These are phyloP conservation scores for Noctua janthe DNA, from an alignment of 2,888 invertebrate genomes.

Conservation along the genomic window DNA sequence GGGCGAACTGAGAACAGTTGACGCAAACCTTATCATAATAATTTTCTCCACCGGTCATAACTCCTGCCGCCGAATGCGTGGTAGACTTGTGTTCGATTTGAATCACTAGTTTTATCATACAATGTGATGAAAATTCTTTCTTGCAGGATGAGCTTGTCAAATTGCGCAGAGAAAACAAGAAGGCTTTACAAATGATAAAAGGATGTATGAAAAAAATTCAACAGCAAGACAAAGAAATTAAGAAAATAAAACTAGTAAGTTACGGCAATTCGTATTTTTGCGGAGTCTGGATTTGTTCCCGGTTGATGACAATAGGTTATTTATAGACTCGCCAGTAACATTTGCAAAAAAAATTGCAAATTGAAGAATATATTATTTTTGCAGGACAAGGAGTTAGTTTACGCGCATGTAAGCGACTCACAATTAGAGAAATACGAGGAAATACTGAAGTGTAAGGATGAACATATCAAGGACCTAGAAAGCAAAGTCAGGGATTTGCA, in stretches of 20 bases:
- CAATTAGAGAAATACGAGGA: constrained; percentile 87
- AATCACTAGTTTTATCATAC: background rate
- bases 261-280: constrained; percentile 1
- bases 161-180: constrained; percentile 89
- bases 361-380: constrained; percentile 32
- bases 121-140: background rate
- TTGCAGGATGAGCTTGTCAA: constrained; percentile 86
- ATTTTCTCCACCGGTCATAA: background rate
- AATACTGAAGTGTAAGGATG: constrained; percentile 89
- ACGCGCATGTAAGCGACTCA: constrained; percentile 85
- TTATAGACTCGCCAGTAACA: background rate
- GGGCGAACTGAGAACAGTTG: background rate
- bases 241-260: constrained; percentile 85
- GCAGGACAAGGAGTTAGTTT: constrained; percentile 84
- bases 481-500: constrained; percentile 84
- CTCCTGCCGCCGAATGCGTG: background rate
- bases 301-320: background rate
- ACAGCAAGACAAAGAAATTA: constrained; percentile 88
- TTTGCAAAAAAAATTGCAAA: background rate
- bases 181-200: constrained; percentile 90
- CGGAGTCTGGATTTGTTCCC: background rate
- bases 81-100: background rate
- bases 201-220: constrained; percentile 90
- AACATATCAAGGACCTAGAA: constrained; percentile 89
- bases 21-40: background rate